Base-by-base conservation (phyloP, 2,113 vertebrate species). In the Crocuta crocuta region DNA sequence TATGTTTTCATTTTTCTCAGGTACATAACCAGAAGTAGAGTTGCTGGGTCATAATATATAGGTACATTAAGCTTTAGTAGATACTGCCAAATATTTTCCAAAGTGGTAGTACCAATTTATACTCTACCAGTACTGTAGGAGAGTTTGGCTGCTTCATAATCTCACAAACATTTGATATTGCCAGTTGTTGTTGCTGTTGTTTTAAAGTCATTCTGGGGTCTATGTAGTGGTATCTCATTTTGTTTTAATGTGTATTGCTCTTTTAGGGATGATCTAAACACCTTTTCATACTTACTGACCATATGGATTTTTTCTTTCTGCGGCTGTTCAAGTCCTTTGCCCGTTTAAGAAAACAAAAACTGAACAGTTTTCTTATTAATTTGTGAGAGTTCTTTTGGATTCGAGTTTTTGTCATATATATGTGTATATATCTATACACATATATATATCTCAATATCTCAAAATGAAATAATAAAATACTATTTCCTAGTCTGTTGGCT, bases 391-490 rank as follows among this genome's bases (percentile, higher is more conserved):
- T 84, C 43, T 82, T 45, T n/a, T 21, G 10, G 21, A 76, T 55
- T 21, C 50, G 58, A 89, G n/a, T 53, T 80, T 79, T 94, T 93
- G 31, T 74, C 53, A 73, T 43, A 58, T 24, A 55, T 50, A 55
- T n/a, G 79, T 48, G 50, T 43, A 68, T 10, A 83, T 0, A 48
- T 13, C 55, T 23, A 61, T n/a, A 43, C 4, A 35, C 28, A 55
- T 2, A 16, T 35, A 33, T 28, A 68, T 16, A 39, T 28, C 66
- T 80, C 53, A 65, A 19, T 63, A 95, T 28, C 43, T 82, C 48
- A 90, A 92, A 96, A 70, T 63, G 26, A 87, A 74, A 58, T 45
- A 74, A 90, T 82, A 76, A 74, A 94, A 58, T 48, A 48, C 45
- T 35, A 95, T 81, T 86, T 85, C 33, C 28, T 66, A 80, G 48